Evolutionary conservation across 2,113 vertebrate genomes (phyloP).

Genomic region (Erinaceus europaeus): DNA sequence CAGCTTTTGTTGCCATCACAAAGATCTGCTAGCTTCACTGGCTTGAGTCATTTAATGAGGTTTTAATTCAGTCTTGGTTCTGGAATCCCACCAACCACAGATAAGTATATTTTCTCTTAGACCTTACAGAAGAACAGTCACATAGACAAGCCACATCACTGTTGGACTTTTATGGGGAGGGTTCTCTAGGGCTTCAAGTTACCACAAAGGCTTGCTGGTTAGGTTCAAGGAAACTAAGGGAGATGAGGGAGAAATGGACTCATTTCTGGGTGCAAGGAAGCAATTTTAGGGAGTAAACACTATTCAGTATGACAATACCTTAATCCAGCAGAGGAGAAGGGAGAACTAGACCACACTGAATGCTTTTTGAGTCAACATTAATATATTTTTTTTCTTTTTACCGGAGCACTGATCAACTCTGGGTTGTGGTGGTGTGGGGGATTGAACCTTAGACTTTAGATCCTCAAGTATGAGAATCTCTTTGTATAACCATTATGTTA

Average conservation of each 20-base stretch:
- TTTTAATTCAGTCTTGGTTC: conserved; percentile 59
- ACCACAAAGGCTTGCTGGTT: background rate
- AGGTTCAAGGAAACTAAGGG: background rate
- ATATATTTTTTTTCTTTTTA: too few species aligned
- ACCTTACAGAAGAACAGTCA: background rate
- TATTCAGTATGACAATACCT: background rate
- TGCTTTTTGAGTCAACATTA: background rate
- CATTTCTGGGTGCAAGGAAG: background rate
- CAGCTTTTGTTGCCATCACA: background rate
- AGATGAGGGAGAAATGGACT: background rate
- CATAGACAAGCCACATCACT: background rate
- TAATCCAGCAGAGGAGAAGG: background rate
- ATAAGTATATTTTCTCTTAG: conserved; percentile 48
- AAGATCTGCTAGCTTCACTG: conserved; percentile 20
- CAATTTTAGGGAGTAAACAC: background rate
- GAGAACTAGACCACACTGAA: background rate
- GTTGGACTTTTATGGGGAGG: conserved; percentile 17
- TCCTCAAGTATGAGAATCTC: too few species aligned
- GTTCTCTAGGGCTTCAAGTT: background rate
- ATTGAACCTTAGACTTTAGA: too few species aligned
- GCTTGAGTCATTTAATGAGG: conserved; percentile 70
- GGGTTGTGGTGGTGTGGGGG: too few species aligned
- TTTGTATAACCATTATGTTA: too few species aligned
- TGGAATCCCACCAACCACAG: conserved; percentile 4
- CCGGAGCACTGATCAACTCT: too few species aligned